A percentile compares a stretch with the other conserved stretches of the same genome.
Conservation (phyloP, 2,113 vertebrate species). For the Dicaeum eximium region DNA sequence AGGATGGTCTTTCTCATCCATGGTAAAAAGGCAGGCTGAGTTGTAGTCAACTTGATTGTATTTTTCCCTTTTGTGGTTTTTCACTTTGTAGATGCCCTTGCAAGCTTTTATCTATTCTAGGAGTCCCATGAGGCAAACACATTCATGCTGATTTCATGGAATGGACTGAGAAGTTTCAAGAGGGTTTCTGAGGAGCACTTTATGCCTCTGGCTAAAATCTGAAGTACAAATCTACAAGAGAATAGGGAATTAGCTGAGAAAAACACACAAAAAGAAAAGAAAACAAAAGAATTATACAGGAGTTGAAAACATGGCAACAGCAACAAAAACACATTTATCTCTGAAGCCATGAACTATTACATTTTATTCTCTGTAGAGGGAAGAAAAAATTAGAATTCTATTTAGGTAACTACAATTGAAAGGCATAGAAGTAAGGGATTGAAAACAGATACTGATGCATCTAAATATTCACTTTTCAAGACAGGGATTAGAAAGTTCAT, state of each 20-base stretch:
- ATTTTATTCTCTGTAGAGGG: neutral
- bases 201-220: conserved; percentile 32
- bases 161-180: conserved; percentile 29
- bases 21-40: neutral
- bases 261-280: neutral
- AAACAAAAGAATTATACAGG: neutral
- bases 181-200: conserved; percentile 23
- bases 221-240: conserved; percentile 23
- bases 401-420: neutral
- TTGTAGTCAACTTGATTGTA: neutral
- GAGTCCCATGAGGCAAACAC: conserved; percentile 7
- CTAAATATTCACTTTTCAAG: neutral
- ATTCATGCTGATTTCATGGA: conserved; percentile 37
- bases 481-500: neutral
- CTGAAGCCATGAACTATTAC: neutral
- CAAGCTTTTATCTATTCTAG: conserved; percentile 36
- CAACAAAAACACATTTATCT: neutral
- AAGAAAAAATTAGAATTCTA: neutral
- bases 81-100: conserved; percentile 27
- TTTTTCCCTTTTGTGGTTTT: neutral
- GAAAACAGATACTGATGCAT: neutral
- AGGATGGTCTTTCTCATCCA: neutral
- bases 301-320: neutral
- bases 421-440: neutral
- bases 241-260: conserved; percentile 29